A percentile compares a stretch with the other conserved stretches of the same genome.
Evolutionary conservation across 2,888 invertebrate genomes (phyloP).

Genomic region (Apamea epomidion): DNA sequence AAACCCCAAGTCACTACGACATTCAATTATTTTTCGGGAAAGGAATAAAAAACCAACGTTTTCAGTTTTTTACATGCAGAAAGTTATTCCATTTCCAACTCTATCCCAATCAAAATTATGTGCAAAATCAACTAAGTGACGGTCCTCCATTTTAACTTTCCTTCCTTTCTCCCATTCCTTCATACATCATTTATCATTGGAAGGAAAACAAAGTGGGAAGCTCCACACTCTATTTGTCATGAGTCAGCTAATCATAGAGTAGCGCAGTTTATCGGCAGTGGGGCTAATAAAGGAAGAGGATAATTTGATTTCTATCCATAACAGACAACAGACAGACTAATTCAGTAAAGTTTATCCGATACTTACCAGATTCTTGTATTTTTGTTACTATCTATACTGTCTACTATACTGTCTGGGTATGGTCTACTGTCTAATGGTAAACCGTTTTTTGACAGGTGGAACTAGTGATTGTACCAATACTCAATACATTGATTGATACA

Average conservation of each 20-base stretch:
- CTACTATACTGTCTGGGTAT: too few relatives aligned
- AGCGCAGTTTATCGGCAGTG: slow-evolving; percentile 1
- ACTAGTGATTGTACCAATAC: too few relatives aligned
- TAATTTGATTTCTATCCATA: slow-evolving; percentile 13
- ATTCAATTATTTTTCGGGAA: not conserved
- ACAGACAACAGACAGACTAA: not conserved
- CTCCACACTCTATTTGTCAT: slow-evolving; percentile 54
- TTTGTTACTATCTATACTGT: too few relatives aligned
- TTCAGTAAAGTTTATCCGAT: not conserved
- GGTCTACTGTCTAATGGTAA: too few relatives aligned
- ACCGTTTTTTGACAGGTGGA: too few relatives aligned
- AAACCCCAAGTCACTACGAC: too few relatives aligned
- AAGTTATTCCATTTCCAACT: slow-evolving; percentile 12
- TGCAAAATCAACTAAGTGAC: slow-evolving; percentile 7
- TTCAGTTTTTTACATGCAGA: not conserved
- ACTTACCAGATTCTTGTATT: not conserved
- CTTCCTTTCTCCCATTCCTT: not conserved
- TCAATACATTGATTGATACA: too few relatives aligned
- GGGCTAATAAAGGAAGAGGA: not conserved
- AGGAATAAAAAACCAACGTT: not conserved
- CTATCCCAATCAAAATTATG: slow-evolving; percentile 5
- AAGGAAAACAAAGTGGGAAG: slow-evolving; percentile 37
- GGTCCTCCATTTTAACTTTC: not conserved
- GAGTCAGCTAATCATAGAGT: slow-evolving; percentile 42
- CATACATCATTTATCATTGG: slow-evolving; percentile 47